phyloP scores from a whole-genome alignment of 2,113 vertebrate genomes.

The Lampris incognitus region DNA sequence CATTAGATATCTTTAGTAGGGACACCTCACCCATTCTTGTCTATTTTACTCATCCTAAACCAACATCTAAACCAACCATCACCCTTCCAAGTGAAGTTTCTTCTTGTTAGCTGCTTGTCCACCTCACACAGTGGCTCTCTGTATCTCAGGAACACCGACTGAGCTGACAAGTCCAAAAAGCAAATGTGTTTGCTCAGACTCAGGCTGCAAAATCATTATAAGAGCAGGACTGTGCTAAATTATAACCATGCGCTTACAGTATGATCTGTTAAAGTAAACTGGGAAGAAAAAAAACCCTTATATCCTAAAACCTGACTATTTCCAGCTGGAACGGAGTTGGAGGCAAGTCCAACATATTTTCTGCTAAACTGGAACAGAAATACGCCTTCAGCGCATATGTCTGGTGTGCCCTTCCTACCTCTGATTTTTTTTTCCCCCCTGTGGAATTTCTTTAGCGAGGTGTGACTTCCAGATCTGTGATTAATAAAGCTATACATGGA shows the following conservation, averaged over 20 bases:
- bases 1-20: too few species aligned
- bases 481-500: conserved; percentile 62
- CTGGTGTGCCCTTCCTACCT: conserved; percentile 31
- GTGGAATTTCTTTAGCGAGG: conserved; percentile 51
- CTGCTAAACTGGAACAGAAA: conserved; percentile 79
- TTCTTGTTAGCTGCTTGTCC: conserved; percentile 40
- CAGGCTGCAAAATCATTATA: conserved; percentile 80
- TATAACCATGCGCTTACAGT: conserved; percentile 83
- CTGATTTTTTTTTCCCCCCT: conserved; percentile 50
- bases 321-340: conserved; percentile 79
- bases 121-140: conserved; percentile 59
- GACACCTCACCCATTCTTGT: conserved; percentile 38
- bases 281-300: conserved; percentile 47
- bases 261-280: conserved; percentile 80
- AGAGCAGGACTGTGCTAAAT: conserved; percentile 76
- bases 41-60: conserved; percentile 62
- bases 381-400: conserved; percentile 60
- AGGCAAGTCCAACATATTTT: conserved; percentile 79
- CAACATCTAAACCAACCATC: conserved; percentile 43
- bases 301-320: conserved; percentile 77
- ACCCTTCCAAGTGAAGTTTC: conserved; percentile 61
- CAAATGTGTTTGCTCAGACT: conserved; percentile 79
- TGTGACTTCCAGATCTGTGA: conserved; percentile 74
- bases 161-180: conserved; percentile 70
- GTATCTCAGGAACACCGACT: conserved; percentile 67